Base-by-base conservation (phyloP, 53 echinoderm and acorn worm genomes). In the Patiria pectinifera region DNA sequence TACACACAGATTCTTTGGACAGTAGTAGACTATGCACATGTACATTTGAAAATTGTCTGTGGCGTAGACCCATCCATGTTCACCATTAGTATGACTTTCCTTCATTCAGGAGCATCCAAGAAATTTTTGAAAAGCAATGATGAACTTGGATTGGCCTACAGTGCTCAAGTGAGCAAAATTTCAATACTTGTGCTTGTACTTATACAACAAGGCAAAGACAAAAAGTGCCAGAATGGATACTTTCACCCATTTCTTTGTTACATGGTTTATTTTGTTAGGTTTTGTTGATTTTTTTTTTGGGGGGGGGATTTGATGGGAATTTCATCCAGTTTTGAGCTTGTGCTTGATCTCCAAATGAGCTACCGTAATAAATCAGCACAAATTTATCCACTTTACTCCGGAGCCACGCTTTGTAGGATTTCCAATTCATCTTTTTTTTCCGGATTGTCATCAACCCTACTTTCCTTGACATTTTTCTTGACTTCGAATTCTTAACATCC, bases 181-280 rank as follows among this genome's bases (percentile, higher is more conserved):
- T 35, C 35, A 35, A 35, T 35, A 35, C 35, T 35, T 35, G 35
- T 35, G 35, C 35, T 35, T 35, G 35, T 69, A 4, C 21, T 0
- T 0, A 21, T 22, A 74, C 74, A 74, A n/a, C 74, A 74, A 47
- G 24, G 80, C 15, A 79, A 47, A 10, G 45, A 79, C 48, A 48
- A 70, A 86, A 69, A 84, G 62, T 19, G 69, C 86, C 69, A 85
- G 21, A 85, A 7, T 86, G 84, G 69, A 69, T 66, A 70, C 45
- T 63, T 86, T 70, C 48, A 78, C 48, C 74, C 4, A 11, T 48
- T 63, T 81, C 6, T 45, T 81, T 4, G 45, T 81, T 81, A 45
- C 14, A 69, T 18, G 69, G 10, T 69, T 18, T 13, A 18, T 69
- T 69, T 69, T 0, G 21, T 69, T 69, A 35, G 0, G 69, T 69